Evolutionary conservation across 2,797 vertebrate species (phyloP), one percentile per base, ranked within the genome.

Genomic region (Sebastolobus alascanus): DNA sequence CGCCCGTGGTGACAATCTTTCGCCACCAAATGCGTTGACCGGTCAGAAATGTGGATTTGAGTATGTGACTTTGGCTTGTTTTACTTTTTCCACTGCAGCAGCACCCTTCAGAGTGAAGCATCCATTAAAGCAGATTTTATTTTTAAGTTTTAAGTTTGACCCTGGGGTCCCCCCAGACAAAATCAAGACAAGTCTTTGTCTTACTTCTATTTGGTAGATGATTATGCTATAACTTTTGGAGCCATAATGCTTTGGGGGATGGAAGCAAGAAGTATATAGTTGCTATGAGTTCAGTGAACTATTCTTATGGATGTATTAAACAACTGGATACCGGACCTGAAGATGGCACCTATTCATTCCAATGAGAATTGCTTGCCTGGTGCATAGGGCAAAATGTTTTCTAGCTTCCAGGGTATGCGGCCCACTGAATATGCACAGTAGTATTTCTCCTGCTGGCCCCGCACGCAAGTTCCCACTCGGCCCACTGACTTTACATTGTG

Each of bases 1-100:
- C 25, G 9, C 63, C 65, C 27, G 16, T 52, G 68, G 40, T 67
- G 80, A 87, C 75, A 80, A 69, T 84, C 68, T 58, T 55, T 81
- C 1, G 1, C 75, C 4, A 52, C 29, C 13, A 66, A 84, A 88
- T 12, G 31, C 35, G 12, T 79, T 72, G 86, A 87, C 69, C n/a
- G 87, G 68, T 82, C 59, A 65, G 27, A 79, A 82, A 85, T 84
- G 52, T 71, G 16, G 27, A 54, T 77, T 27, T 35, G 61, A 76
- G 58, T 55, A 31, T 58, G 65, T 52, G 59, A 80, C 37, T 81
- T 33, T 38, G 38, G 37, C 22, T 84, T 72, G 46, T 70, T 82
- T 77, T 54, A 43, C 35, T 75, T 73, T 25, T 78, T 58, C 25
- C 25, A 50, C 73, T 43, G 56, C 33, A 52, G 65, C 5, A 52